Percentiles rank a stretch among this genome's conserved stretches.
Evolutionary conservation across 2,797 vertebrate species (phyloP).

Genomic region (Gastrophryne carolinensis): DNA sequence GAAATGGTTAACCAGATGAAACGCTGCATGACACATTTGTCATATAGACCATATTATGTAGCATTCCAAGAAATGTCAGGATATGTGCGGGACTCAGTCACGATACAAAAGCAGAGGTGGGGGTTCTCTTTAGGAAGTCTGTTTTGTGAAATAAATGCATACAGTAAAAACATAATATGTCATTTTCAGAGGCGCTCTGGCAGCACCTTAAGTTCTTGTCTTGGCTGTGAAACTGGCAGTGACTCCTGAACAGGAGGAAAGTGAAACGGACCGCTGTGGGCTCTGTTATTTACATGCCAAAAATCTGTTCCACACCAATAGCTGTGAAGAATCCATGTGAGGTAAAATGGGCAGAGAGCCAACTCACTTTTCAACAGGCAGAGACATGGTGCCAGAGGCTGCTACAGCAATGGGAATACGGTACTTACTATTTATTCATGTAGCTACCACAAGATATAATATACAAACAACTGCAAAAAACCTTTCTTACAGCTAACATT

Average conservation of each 20-base stretch:
- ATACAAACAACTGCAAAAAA: not conserved
- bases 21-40: too few relatives aligned
- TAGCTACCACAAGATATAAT: not conserved
- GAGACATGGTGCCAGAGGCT: conserved; percentile 1
- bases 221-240: conserved; percentile 60
- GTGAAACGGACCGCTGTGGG: conserved; percentile 55
- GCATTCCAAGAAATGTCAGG: too few relatives aligned
- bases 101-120: too few relatives aligned
- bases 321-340: conserved; percentile 37
- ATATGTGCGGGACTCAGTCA: too few relatives aligned
- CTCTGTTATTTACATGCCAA: conserved; percentile 42
- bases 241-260: conserved; percentile 57
- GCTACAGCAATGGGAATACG: not conserved
- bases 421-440: not conserved
- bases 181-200: not conserved
- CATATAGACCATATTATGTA: too few relatives aligned
- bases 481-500: too few relatives aligned
- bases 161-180: not conserved
- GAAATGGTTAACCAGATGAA: too few relatives aligned
- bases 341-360: conserved; percentile 22
- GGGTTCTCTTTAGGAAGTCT: not conserved
- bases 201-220: conserved; percentile 56
- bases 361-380: conserved; percentile 1
- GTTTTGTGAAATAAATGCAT: not conserved
- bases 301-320: conserved; percentile 53